A percentile compares a stretch with the other conserved stretches of the same genome.
These are phyloP conservation scores for Platichthys flesus DNA, from an alignment of 2,113 vertebrate species.

Conservation along the genomic window DNA sequence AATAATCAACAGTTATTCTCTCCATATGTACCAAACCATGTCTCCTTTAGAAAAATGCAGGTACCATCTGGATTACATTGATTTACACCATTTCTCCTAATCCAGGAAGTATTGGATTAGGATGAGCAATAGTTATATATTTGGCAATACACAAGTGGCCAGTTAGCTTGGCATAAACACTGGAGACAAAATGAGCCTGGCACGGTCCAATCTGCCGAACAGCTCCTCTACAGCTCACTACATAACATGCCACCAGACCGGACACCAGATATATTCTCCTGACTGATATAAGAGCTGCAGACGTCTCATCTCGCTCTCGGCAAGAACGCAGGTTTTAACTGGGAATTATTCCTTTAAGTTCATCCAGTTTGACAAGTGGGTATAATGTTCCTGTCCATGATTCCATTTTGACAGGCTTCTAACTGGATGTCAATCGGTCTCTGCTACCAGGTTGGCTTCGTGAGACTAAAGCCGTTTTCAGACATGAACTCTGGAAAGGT, in stretches of 20 bases:
- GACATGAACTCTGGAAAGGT: too few species aligned
- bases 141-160: neutral
- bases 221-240: neutral
- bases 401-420: too few species aligned
- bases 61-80: neutral
- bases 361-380: too few species aligned
- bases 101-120: neutral
- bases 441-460: too few species aligned
- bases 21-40: neutral
- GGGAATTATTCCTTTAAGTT: too few species aligned
- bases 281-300: too few species aligned
- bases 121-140: neutral
- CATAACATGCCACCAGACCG: too few species aligned
- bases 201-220: neutral
- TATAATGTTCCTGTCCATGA: too few species aligned
- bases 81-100: constrained; percentile 8
- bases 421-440: too few species aligned
- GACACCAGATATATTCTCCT: too few species aligned
- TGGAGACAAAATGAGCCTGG: neutral
- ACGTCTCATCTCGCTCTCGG: too few species aligned
- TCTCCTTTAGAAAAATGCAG: constrained; percentile 4
- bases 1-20: neutral
- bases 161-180: neutral
- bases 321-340: too few species aligned
- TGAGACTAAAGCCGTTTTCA: neutral